phyloP scores from a whole-genome alignment of 2,113 vertebrate genomes.

The Hassar affinis region DNA sequence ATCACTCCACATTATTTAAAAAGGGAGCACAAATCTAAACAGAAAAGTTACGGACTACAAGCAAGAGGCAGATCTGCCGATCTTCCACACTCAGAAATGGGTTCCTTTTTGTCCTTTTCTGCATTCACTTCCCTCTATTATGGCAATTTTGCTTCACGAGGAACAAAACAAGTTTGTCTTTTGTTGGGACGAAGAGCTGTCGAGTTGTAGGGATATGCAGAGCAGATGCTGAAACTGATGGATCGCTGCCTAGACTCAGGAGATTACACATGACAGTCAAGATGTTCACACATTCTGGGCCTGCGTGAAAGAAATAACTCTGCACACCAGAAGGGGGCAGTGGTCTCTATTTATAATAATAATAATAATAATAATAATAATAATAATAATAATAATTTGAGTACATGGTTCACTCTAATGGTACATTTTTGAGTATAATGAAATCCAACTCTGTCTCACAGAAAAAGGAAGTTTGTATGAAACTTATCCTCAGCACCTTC shows the following conservation, averaged over 20 bases:
- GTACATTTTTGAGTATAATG: neutral
- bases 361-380: neutral
- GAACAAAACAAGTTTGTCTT: conserved; percentile 22
- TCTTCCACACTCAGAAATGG: neutral
- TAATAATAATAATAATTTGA: no score
- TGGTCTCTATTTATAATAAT: neutral
- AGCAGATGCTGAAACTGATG: neutral
- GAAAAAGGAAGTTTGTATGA: neutral
- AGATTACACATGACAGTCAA: neutral
- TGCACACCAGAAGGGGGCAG: neutral
- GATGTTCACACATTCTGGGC: neutral
- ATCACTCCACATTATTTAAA: conserved; percentile 29
- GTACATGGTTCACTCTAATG: no score
- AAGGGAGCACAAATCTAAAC: conserved; percentile 33
- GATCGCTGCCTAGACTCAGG: neutral
- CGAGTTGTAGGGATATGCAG: neutral
- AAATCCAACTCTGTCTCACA: no score
- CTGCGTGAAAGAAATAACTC: neutral
- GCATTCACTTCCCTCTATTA: conserved; percentile 20
- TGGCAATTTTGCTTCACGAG: conserved; percentile 2
- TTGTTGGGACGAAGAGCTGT: conserved; percentile 7
- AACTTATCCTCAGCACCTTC: neutral
- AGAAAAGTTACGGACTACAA: conserved; percentile 6
- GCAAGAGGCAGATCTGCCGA: neutral
- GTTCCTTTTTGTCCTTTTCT: conserved; percentile 23